Percentiles rank a stretch among this genome's conserved stretches.
phyloP scores from a whole-genome alignment of 2,888 invertebrate genomes.

The Xestoiulus laeticollis region DNA sequence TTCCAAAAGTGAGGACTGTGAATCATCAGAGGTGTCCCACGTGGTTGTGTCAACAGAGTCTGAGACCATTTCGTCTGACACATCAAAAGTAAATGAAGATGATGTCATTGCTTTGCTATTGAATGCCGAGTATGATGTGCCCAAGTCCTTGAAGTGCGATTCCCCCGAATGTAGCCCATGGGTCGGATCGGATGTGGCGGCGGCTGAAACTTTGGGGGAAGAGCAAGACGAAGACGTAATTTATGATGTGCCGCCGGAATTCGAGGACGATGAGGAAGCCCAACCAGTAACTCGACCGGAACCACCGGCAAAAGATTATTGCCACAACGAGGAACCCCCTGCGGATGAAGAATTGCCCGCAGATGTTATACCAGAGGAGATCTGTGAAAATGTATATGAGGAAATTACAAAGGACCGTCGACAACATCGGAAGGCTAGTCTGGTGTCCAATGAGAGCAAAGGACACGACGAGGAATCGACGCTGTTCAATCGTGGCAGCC shows the following conservation, averaged over 20 bases:
- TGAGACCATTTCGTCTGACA: not conserved
- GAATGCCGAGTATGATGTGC: constrained; percentile 36
- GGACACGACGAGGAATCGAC: constrained; percentile 31
- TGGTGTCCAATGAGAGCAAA: not conserved
- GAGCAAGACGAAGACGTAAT: not conserved
- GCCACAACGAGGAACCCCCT: not conserved
- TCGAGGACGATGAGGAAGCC: not conserved
- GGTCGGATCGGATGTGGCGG: not conserved
- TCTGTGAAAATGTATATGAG: constrained; percentile 45
- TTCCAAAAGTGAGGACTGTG: not conserved
- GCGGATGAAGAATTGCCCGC: not conserved
- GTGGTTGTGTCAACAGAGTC: not conserved
- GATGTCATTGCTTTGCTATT: not conserved
- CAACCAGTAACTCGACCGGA: not conserved
- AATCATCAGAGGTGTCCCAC: not conserved
- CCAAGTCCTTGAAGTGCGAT: constrained; percentile 21
- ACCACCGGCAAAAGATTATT: not conserved
- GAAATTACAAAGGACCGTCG: constrained; percentile 12
- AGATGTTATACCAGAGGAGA: not conserved
- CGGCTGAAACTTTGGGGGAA: not conserved
- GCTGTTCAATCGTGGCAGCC: constrained; percentile 48
- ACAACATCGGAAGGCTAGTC: not conserved
- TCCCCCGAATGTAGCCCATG: not conserved
- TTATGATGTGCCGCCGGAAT: constrained; percentile 46
- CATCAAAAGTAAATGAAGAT: not conserved